phyloP scores from a whole-genome alignment of 2,797 vertebrate species.

The Anas flavirostris region DNA sequence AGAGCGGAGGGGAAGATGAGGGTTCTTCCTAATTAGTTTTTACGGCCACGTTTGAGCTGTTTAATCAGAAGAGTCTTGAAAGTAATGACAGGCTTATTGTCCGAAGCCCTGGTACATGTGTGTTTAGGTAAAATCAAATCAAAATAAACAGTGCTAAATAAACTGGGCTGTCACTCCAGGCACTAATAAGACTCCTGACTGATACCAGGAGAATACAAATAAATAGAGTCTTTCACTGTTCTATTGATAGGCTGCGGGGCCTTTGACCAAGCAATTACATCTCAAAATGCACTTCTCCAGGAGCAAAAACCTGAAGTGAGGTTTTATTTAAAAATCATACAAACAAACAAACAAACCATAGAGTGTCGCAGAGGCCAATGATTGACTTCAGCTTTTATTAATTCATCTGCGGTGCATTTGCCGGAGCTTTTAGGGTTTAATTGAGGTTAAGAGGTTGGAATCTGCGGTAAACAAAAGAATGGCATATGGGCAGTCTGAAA shows the following conservation, averaged over 20 bases:
- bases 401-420: slow-evolving; percentile 58
- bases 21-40: slow-evolving; percentile 6
- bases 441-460: slow-evolving; percentile 74
- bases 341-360: not conserved
- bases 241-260: not conserved
- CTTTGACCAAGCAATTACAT: slow-evolving; percentile 6
- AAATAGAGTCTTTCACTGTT: not conserved
- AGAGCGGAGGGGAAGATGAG: not conserved
- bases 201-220: slow-evolving; percentile 21
- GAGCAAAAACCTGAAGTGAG: slow-evolving; percentile 1
- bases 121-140: slow-evolving; percentile 14
- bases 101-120: not conserved
- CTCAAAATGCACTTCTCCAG: not conserved
- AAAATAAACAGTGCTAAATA: slow-evolving; percentile 39
- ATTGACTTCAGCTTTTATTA: slow-evolving; percentile 66
- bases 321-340: not conserved
- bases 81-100: not conserved
- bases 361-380: not conserved
- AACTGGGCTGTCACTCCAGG: not conserved
- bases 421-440: slow-evolving; percentile 65
- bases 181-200: not conserved
- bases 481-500: slow-evolving; percentile 66
- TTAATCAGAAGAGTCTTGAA: slow-evolving; percentile 11
- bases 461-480: slow-evolving; percentile 64
- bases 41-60: not conserved